These are phyloP conservation scores for Diachasmimorpha longicaudata DNA, from an alignment of 1,140 invertebrate genomes.

Conservation along the genomic window DNA sequence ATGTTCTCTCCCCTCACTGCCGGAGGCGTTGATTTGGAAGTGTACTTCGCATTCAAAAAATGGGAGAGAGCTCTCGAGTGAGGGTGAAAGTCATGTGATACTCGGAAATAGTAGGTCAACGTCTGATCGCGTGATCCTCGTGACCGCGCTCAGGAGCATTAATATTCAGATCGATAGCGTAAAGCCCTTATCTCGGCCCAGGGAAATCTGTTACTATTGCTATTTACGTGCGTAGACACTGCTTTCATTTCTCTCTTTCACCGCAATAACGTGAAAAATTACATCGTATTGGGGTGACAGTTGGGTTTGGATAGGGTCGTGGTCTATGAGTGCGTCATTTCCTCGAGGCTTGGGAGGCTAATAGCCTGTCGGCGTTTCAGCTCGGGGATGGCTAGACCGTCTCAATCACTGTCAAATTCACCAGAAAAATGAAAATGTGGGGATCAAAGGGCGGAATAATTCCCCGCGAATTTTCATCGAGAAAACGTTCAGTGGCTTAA, in stretches of 20 bases:
- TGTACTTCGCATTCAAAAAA: background rate
- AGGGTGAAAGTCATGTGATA: conserved; percentile 14
- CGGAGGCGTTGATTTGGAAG: background rate
- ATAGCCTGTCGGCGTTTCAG: too few species aligned
- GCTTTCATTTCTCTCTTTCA: background rate
- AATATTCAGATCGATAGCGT: conserved; percentile 14
- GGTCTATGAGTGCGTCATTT: too few species aligned
- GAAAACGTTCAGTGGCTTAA: too few species aligned
- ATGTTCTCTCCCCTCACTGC: background rate
- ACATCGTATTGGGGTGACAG: background rate
- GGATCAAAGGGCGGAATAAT: too few species aligned
- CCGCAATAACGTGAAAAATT: background rate
- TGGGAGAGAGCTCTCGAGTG: background rate
- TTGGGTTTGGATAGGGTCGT: background rate
- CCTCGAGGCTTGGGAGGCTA: too few species aligned
- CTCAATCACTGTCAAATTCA: too few species aligned
- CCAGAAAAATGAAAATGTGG: too few species aligned
- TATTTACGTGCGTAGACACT: background rate
- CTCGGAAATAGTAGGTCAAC: conserved; percentile 10
- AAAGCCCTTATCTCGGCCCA: background rate
- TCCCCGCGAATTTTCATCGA: too few species aligned
- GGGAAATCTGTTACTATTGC: background rate
- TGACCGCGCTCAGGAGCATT: conserved; percentile 13
- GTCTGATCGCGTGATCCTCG: conserved; percentile 21
- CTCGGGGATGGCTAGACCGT: too few species aligned